A percentile compares a stretch with the other conserved stretches of the same genome.
phyloP scores from a whole-genome alignment of 2,888 invertebrate genomes.

The Cryptocheilus praepositus region DNA sequence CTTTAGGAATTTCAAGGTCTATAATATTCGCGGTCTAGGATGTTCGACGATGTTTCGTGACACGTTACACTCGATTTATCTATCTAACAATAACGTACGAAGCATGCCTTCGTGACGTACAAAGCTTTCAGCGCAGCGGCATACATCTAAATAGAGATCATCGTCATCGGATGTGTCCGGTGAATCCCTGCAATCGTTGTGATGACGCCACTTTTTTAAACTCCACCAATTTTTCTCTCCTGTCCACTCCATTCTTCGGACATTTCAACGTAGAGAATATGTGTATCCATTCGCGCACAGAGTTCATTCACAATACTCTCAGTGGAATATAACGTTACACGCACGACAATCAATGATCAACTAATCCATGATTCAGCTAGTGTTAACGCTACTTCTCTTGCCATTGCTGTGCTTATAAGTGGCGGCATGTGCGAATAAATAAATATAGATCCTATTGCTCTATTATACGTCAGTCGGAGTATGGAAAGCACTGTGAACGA shows the following conservation, averaged over 20 bases:
- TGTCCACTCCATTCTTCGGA: slow-evolving; percentile 82
- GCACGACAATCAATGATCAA: slow-evolving; percentile 44
- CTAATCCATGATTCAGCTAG: slow-evolving; percentile 52
- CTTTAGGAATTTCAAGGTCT: too few relatives aligned
- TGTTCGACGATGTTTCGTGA: too few relatives aligned
- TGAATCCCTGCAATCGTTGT: slow-evolving; percentile 49
- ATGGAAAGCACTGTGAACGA: too few relatives aligned
- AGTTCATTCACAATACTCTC: background rate
- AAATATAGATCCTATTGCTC: slow-evolving; percentile 19
- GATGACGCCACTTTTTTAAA: slow-evolving; percentile 81
- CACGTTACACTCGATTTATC: too few relatives aligned
- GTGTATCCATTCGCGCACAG: too few relatives aligned
- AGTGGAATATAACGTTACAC: slow-evolving; percentile 31
- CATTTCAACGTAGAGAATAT: background rate
- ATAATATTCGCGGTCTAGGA: too few relatives aligned
- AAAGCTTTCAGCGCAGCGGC: slow-evolving; percentile 86
- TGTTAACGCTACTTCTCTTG: slow-evolving; percentile 41
- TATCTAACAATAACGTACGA: too few relatives aligned
- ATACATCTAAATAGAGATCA: slow-evolving; percentile 57
- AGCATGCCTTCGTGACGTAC: slow-evolving; percentile 76
- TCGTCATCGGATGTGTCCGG: slow-evolving; percentile 8
- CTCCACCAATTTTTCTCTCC: slow-evolving; percentile 90
- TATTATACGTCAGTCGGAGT: background rate
- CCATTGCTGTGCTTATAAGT: slow-evolving; percentile 43
- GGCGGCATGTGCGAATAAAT: slow-evolving; percentile 42